Base-by-base conservation (phyloP, 2,113 vertebrate species). In the Rhegmatorhina hoffmannsi region DNA sequence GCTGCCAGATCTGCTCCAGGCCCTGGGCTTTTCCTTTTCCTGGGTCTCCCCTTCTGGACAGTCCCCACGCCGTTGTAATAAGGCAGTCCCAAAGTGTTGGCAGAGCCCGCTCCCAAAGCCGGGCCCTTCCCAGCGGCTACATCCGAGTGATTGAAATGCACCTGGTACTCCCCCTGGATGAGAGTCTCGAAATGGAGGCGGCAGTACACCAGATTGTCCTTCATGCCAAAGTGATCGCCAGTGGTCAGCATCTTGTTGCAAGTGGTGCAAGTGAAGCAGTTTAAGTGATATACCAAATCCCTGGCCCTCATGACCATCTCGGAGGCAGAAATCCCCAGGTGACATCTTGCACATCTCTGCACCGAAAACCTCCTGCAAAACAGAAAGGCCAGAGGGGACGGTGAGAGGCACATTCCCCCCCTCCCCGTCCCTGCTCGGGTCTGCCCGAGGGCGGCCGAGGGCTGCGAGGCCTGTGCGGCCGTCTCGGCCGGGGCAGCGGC, bases 281-380 rank as follows among this genome's bases (percentile, higher is more conserved):
- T 99, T 97, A 99, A 98, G 97, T 99, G 99, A 97, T 99, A 99
- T 87, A 99, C 99, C 97, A 99, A 98, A 97, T 99, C 99, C 96
- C 99, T 98, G 84, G 99, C 99, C 11, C 99, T 98, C 99, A 99
- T 99, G 97, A 99, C 99, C 99, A 99, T 99, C 97, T 99, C 99
- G 74, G 99, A 99, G 67, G 99, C 99, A n/a, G 99, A 99, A 98
- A 99, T 99, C 70, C 99, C 99, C 95, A 99, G 98, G 97, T 99
- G 99, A 98, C 99, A 99, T 36, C 99, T 98, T 70, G 99, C 99
- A 79, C 99, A 99, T 90, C 99, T 98, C 98, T 99, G 99, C 96
- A 99, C 99, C 83, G 99, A 99, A 98, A 99, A 99, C 98, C 99
- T 98, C 99, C 99, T 99, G 98, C 95, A 97, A 93, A 95, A 97